Base-by-base conservation (phyloP, 2,888 invertebrate genomes). In the Gnatocerus cornutus region DNA sequence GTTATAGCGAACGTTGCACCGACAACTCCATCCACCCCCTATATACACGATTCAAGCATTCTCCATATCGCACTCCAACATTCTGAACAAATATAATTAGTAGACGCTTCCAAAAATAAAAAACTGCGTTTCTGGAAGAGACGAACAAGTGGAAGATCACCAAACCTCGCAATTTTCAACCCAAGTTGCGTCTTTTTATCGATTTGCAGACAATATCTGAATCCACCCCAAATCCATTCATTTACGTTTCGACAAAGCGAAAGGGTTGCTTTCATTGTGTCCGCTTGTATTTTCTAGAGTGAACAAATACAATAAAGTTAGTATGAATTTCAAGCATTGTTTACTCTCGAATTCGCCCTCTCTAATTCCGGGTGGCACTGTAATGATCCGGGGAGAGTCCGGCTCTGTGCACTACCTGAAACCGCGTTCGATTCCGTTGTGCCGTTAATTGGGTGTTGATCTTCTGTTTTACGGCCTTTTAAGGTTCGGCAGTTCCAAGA, bases 391-490 rank as follows among this genome's bases (percentile, higher is more conserved):
- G 1, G 6, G 7, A 16, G 29, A 9, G 50, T 43, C 56, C 53
- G 56, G 46, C 39, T 43, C 68, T 68, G 63, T 48, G 13, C 50
- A 21, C 63, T 56, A 62, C 63, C 62, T 50, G 56, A 50, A 62
- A 37, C 48, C 63, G 58, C 63, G 63, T 56, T 56, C 68, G 45
- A 62, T 78, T 78, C 76, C 77, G 73, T 71, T 68, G 69, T 74
- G 76, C 73, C 76, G 79, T 80, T 80, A 81, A 81, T 81, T 80
- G 80, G 81, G 79, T 81, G 80, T 78, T 76, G 74, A 75, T 78
- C 77, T 71, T 73, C 77, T 78, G 76, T 78, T 79, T 80, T 79
- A 79, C 78, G 77, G 76, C 69, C 75, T 73, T 77, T 77, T 73
- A 73, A 68, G 52, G 68, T 70, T 53, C 53, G 50, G 37, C 68